These are phyloP conservation scores for Euzetes globulus DNA, from an alignment of 2,888 invertebrate species.

Conservation along the genomic window DNA sequence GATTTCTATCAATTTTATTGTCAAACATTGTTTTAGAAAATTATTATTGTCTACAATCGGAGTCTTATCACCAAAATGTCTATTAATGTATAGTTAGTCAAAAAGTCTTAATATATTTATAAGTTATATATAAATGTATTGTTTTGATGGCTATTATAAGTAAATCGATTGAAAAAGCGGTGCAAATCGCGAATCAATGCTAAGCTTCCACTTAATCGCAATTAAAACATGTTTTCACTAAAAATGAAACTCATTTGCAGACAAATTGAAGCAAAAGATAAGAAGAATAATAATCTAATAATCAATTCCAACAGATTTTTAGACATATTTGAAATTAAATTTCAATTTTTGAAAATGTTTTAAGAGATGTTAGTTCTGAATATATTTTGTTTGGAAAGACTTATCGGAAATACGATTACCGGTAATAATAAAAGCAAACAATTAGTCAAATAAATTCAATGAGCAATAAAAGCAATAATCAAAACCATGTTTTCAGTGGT, in stretches of 20 bases:
- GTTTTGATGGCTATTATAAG: neutral
- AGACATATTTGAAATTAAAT: neutral
- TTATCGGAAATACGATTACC: neutral
- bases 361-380: neutral
- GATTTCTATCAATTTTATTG: neutral
- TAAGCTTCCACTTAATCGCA: no score
- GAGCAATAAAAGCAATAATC: constrained; percentile 14
- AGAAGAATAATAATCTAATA: neutral
- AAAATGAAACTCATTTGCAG: no score
- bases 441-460: neutral
- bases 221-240: no score
- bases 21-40: neutral
- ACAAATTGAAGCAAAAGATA: neutral
- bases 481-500: neutral
- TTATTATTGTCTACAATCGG: neutral
- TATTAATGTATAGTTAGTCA: constrained; percentile 16
- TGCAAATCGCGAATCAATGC: neutral
- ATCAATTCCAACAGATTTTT: neutral
- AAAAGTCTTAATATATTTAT: neutral
- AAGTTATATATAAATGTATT: neutral
- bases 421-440: neutral
- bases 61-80: neutral
- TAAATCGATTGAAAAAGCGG: neutral
- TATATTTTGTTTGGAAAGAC: neutral
- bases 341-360: neutral